These are phyloP conservation scores for Hydrotaea cyrtoneurina DNA, from an alignment of 2,888 invertebrate genomes.

Conservation along the genomic window DNA sequence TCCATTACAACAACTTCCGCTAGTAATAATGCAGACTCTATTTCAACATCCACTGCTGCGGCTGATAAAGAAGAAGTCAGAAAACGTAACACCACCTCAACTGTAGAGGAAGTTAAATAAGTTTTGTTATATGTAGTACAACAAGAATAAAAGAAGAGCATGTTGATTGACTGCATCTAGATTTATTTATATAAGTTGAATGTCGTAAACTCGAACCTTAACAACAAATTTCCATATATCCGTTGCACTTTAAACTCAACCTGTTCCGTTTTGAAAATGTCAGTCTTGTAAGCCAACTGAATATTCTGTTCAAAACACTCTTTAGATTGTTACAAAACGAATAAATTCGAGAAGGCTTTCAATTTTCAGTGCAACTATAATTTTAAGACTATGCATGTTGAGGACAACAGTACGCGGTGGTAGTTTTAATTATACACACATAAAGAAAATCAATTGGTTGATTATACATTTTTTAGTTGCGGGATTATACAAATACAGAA, in stretches of 20 bases:
- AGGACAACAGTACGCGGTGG: slow-evolving; percentile 15
- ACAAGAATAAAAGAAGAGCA: neutral
- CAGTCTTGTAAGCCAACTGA: slow-evolving; percentile 32
- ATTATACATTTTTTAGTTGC: neutral
- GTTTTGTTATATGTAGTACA: slow-evolving; percentile 17
- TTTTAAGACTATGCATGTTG: slow-evolving; percentile 5
- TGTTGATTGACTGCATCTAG: slow-evolving; percentile 45
- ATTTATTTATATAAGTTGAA: slow-evolving; percentile 53
- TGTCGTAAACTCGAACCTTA: slow-evolving; percentile 31
- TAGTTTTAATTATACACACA: slow-evolving; percentile 28
- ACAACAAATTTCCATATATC: slow-evolving; percentile 39
- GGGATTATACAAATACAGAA: neutral
- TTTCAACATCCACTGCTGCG: slow-evolving; percentile 19
- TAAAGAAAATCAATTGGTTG: neutral
- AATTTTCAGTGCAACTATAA: slow-evolving; percentile 34
- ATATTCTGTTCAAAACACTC: slow-evolving; percentile 15
- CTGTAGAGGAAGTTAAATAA: slow-evolving; percentile 71
- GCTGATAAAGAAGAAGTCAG: slow-evolving; percentile 68
- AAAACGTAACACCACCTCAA: slow-evolving; percentile 69
- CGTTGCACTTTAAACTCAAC: slow-evolving; percentile 53
- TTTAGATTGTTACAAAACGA: slow-evolving; percentile 2
- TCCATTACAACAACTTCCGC: slow-evolving; percentile 42
- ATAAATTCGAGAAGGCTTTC: slow-evolving; percentile 20
- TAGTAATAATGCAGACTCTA: slow-evolving; percentile 45
- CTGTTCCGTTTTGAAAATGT: slow-evolving; percentile 45